Evolutionary conservation across 1,140 invertebrate species (phyloP).

Genomic region (Conopomorpha cramerella): DNA sequence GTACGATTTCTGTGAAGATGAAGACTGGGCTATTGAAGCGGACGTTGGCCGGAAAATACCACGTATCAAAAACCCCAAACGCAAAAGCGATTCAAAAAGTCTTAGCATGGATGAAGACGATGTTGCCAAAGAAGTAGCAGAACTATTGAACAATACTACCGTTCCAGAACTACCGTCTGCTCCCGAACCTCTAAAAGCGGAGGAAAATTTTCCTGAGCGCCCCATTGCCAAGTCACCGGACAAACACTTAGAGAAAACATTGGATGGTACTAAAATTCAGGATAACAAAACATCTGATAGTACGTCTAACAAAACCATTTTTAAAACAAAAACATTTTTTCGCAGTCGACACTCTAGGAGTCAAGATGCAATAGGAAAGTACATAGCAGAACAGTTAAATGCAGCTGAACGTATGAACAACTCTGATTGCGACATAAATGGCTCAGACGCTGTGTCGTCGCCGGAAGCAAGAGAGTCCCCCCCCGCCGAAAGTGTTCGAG

Average conservation of each 20-base stretch:
- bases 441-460: constrained; percentile 25
- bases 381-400: constrained; percentile 51
- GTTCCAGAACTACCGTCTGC: constrained; percentile 57
- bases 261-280: constrained; percentile 21
- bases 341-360: constrained; percentile 57
- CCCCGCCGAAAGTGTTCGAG: constrained; percentile 37
- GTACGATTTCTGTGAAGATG: constrained; percentile 64
- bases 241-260: constrained; percentile 34
- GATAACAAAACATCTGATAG: constrained; percentile 21
- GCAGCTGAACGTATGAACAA: constrained; percentile 42
- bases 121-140: constrained; percentile 58
- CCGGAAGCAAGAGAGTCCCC: constrained; percentile 35
- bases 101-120: constrained; percentile 48
- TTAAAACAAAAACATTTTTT: constrained; percentile 61
- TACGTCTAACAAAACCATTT: constrained; percentile 49
- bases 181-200: constrained; percentile 39
- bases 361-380: constrained; percentile 59
- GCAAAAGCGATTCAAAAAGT: constrained; percentile 41
- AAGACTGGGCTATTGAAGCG: constrained; percentile 53
- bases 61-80: constrained; percentile 44
- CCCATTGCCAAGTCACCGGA: constrained; percentile 49
- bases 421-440: constrained; percentile 35
- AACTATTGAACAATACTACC: constrained; percentile 60
- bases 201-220: constrained; percentile 57
- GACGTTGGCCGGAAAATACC: constrained; percentile 59